Percentiles rank a stretch among this genome's conserved stretches.
phyloP scores from a whole-genome alignment of 2,888 invertebrate genomes.

The Lampropteryx suffumata region DNA sequence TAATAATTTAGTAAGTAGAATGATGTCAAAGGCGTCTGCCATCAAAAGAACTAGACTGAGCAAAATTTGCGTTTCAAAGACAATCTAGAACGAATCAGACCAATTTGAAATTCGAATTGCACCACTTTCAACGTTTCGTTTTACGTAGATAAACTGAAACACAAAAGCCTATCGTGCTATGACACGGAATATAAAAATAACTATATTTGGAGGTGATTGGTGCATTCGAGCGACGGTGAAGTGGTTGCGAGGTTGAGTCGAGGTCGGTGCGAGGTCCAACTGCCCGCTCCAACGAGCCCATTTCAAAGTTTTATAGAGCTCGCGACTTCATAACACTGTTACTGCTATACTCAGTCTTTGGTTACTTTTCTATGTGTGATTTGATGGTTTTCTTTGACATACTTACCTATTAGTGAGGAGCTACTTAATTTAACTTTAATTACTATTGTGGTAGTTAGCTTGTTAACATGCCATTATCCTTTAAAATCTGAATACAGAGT shows the following conservation, averaged over 20 bases:
- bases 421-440: no score
- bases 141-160: slow-evolving; percentile 42
- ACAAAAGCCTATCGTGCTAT: slow-evolving; percentile 42
- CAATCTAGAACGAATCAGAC: slow-evolving; percentile 38
- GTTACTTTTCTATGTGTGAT: no score
- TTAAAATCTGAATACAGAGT: no score
- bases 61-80: slow-evolving; percentile 27
- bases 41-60: slow-evolving; percentile 2
- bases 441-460: no score
- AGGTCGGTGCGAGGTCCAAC: slow-evolving; percentile 67
- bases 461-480: no score
- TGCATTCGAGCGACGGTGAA: slow-evolving; percentile 70
- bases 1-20: no score
- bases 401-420: no score
- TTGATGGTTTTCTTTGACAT: no score
- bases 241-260: slow-evolving; percentile 63
- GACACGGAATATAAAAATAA: slow-evolving; percentile 63
- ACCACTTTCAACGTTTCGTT: slow-evolving; percentile 48
- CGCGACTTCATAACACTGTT: slow-evolving; percentile 33
- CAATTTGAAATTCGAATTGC: slow-evolving; percentile 50
- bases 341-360: no score
- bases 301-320: slow-evolving; percentile 39
- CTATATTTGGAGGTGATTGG: slow-evolving; percentile 72
- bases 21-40: not conserved
- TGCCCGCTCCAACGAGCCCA: slow-evolving; percentile 40